These are phyloP conservation scores for Drosophila flavopinicola DNA, from an alignment of 2,888 invertebrate genomes.

Conservation along the genomic window DNA sequence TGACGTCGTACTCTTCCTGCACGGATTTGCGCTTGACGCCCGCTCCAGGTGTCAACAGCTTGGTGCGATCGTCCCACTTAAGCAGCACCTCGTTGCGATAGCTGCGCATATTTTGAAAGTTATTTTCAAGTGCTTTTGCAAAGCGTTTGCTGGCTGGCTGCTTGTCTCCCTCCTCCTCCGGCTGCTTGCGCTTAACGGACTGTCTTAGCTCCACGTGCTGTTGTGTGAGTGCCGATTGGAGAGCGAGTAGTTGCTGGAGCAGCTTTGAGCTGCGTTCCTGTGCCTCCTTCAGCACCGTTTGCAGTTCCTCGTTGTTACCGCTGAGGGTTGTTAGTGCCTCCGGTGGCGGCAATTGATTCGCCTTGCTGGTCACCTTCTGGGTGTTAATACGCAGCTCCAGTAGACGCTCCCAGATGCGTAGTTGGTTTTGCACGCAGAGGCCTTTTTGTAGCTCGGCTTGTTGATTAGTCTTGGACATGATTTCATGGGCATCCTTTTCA, in stretches of 20 bases:
- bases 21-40: slow-evolving; percentile 86
- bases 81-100: slow-evolving; percentile 93
- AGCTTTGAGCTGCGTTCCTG: slow-evolving; percentile 85
- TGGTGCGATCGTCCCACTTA: slow-evolving; percentile 98
- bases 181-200: slow-evolving; percentile 81
- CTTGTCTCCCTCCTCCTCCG: slow-evolving; percentile 12
- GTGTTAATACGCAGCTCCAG: slow-evolving; percentile 94
- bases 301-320: slow-evolving; percentile 85
- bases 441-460: slow-evolving; percentile 87
- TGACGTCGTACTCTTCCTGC: slow-evolving; percentile 85
- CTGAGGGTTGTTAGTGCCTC: slow-evolving; percentile 85
- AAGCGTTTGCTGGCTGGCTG: slow-evolving; percentile 62
- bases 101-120: slow-evolving; percentile 87
- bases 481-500: slow-evolving; percentile 33
- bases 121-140: slow-evolving; percentile 85
- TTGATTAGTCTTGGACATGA: slow-evolving; percentile 82
- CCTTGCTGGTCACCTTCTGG: slow-evolving; percentile 90
- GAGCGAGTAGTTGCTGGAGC: slow-evolving; percentile 87
- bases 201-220: slow-evolving; percentile 89
- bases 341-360: slow-evolving; percentile 91
- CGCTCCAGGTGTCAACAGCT: slow-evolving; percentile 87
- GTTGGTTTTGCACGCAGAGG: slow-evolving; percentile 88
- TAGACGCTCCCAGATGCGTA: slow-evolving; percentile 92
- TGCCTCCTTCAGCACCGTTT: slow-evolving; percentile 67
- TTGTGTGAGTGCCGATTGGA: slow-evolving; percentile 87